A percentile compares a stretch with the other conserved stretches of the same genome.
phyloP scores from a whole-genome alignment of 2,797 vertebrate species.

The Myoxocephalus aenaeus region DNA sequence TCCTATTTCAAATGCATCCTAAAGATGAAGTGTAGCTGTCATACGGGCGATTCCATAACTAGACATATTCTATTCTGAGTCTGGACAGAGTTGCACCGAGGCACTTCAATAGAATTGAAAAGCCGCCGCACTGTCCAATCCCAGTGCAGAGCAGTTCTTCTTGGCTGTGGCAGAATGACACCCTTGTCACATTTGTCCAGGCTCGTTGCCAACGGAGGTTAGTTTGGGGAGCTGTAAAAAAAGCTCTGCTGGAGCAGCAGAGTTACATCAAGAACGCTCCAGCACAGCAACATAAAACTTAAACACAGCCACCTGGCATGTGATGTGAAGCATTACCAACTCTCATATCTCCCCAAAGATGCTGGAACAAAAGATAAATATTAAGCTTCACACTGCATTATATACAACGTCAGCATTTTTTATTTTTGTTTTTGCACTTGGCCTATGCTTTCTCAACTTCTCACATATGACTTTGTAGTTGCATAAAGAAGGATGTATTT shows the following conservation, averaged over 20 bases:
- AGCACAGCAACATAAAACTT: constrained; percentile 64
- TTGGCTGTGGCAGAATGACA: constrained; percentile 50
- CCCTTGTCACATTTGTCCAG: constrained; percentile 58
- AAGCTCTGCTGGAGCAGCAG: constrained; percentile 52
- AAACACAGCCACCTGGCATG: constrained; percentile 60
- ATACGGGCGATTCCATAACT: constrained; percentile 6
- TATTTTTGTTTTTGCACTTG: background rate
- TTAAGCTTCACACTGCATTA: constrained; percentile 20
- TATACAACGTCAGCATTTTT: constrained; percentile 19
- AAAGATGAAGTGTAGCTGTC: constrained; percentile 12
- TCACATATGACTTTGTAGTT: background rate
- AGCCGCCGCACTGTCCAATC: constrained; percentile 24
- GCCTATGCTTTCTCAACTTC: constrained; percentile 7
- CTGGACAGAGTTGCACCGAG: constrained; percentile 32
- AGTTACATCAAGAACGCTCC: constrained; percentile 45
- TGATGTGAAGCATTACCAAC: constrained; percentile 39
- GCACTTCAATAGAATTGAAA: constrained; percentile 31
- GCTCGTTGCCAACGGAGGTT: constrained; percentile 60
- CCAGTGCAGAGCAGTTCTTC: constrained; percentile 24
- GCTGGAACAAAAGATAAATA: constrained; percentile 26
- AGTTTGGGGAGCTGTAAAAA: constrained; percentile 63
- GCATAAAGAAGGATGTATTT: constrained; percentile 12
- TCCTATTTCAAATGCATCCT: constrained; percentile 23
- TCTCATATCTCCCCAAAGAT: constrained; percentile 25
- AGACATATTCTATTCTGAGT: constrained; percentile 23